These are phyloP conservation scores for Drosophila formosana DNA, from an alignment of 2,888 invertebrate species.

Conservation along the genomic window DNA sequence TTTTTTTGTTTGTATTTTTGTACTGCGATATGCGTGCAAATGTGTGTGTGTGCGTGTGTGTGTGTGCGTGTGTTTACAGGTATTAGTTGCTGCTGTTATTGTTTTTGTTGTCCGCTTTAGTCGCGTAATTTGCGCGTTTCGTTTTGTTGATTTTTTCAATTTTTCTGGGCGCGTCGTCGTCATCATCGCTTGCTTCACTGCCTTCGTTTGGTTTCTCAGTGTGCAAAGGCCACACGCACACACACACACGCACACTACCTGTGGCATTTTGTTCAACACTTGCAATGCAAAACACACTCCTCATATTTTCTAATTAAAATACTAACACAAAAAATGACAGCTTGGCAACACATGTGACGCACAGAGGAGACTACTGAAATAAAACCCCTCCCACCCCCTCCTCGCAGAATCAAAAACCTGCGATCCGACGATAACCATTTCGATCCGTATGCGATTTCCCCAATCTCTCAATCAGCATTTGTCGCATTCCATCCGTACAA, in stretches of 20 bases:
- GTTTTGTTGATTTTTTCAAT: conserved; percentile 43
- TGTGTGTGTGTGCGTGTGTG: background rate
- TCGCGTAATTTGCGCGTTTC: conserved; percentile 38
- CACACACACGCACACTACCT: conserved; percentile 21
- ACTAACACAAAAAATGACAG: conserved; percentile 8
- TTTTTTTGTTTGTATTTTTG: background rate
- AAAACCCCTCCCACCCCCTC: background rate
- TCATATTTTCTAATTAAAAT: conserved; percentile 17
- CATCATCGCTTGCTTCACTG: conserved; percentile 12
- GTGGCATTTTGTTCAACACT: conserved; percentile 38
- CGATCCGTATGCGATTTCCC: background rate
- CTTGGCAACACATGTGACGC: conserved; percentile 15
- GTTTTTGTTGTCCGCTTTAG: conserved; percentile 22
- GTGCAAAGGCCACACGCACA: conserved; percentile 10
- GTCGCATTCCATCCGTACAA: background rate
- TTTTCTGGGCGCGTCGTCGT: conserved; percentile 48
- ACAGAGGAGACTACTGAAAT: background rate
- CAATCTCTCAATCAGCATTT: background rate
- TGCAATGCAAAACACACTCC: conserved; percentile 21
- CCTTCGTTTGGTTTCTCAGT: background rate
- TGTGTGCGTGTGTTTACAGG: background rate
- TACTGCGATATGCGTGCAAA: background rate
- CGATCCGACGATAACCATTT: background rate
- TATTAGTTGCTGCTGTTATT: conserved; percentile 13
- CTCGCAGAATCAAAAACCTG: background rate